A percentile compares a stretch with the other conserved stretches of the same genome.
These are phyloP conservation scores for Ceyx cyanopectus DNA, from an alignment of 2,113 vertebrate genomes.

Conservation along the genomic window DNA sequence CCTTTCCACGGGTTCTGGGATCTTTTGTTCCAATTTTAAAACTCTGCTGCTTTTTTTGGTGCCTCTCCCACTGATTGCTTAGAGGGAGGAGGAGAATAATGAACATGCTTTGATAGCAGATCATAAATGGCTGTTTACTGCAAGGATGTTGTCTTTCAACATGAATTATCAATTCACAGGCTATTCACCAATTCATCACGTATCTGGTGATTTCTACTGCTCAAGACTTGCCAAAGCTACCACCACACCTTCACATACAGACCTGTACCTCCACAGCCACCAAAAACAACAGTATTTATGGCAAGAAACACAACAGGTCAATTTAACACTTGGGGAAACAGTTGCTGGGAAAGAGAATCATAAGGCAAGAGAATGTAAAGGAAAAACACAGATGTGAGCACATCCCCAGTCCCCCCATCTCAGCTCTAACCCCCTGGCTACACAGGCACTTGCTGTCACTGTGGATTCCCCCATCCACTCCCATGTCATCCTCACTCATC, in stretches of 20 bases:
- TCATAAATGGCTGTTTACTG: background rate
- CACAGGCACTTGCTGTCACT: rapidly evolving
- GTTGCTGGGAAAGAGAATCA: background rate
- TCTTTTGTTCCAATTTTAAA: background rate
- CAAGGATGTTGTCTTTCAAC: background rate
- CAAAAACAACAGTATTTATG: rapidly evolving
- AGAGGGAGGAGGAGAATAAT: background rate
- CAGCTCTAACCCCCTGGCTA: background rate
- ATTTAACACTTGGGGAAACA: background rate
- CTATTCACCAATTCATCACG: rapidly evolving
- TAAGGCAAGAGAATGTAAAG: rapidly evolving
- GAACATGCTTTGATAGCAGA: background rate
- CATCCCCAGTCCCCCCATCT: background rate
- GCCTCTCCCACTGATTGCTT: background rate
- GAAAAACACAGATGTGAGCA: background rate
- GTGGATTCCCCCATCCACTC: background rate
- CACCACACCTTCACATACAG: background rate
- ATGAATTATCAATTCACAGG: background rate
- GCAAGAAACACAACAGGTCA: background rate
- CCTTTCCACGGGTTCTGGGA: background rate
- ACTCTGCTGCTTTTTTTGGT: background rate
- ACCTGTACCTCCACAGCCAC: background rate
- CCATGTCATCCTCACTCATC: rapidly evolving
- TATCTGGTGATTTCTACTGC: rapidly evolving
- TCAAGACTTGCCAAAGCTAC: background rate